Conservation (phyloP, 2,888 invertebrate genomes). For the Leptogaster cylindrica region DNA sequence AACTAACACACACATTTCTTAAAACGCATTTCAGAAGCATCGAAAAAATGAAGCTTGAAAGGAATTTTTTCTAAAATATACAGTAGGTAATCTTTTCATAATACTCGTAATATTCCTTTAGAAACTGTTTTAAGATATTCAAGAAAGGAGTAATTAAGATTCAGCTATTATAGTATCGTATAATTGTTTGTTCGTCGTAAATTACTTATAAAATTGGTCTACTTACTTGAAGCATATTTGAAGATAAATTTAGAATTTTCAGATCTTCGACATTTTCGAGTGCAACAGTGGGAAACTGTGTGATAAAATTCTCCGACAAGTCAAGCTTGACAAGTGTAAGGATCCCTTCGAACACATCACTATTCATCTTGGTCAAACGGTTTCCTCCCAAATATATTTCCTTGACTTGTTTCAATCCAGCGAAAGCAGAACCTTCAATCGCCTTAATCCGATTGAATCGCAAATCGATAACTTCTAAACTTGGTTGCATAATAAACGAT, state of each 20-base stretch:
- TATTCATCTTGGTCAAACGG: constrained; percentile 79
- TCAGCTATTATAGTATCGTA: too few species aligned
- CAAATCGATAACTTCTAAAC: constrained; percentile 78
- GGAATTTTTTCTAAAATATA: too few species aligned
- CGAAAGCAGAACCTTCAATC: constrained; percentile 79
- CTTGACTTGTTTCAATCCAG: constrained; percentile 71
- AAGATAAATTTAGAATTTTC: constrained; percentile 79
- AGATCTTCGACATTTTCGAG: constrained; percentile 73
- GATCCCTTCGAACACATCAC: constrained; percentile 79
- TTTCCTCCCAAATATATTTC: constrained; percentile 79
- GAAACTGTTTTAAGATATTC: too few species aligned
- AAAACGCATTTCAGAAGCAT: too few species aligned
- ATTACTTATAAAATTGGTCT: background rate
- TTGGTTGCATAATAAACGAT: constrained; percentile 73
- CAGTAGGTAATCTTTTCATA: too few species aligned
- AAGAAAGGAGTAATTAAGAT: too few species aligned
- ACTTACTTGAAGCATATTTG: constrained; percentile 82
- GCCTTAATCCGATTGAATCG: constrained; percentile 77
- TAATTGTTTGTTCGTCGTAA: too few species aligned
- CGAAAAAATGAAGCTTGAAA: too few species aligned
- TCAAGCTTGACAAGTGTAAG: constrained; percentile 79
- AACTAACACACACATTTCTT: too few species aligned
- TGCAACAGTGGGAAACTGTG: constrained; percentile 80
- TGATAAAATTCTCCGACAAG: constrained; percentile 84
- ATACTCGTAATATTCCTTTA: too few species aligned